Evolutionary conservation across 2,113 vertebrate species (phyloP), one percentile per base, ranked within the genome.

Genomic region (Ciconia maguari): DNA sequence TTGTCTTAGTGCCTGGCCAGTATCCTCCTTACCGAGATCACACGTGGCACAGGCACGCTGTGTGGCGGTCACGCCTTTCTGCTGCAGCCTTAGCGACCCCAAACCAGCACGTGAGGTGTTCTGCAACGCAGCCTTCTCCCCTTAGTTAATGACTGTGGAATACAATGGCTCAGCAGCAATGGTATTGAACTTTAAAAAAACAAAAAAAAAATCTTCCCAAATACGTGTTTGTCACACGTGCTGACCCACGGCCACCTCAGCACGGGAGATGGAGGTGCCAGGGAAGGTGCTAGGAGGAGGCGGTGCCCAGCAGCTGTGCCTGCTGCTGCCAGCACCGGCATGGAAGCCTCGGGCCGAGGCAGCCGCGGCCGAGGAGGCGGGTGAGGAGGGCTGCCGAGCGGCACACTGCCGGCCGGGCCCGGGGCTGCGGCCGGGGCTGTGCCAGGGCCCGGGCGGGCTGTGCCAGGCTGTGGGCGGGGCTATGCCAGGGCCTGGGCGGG

Each of bases 341-440:
- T 29, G 3, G 30, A 16, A 26, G 9, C 34, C 57, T 18, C 44
- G 16, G 20, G 12, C 34, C 32, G 10, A 13, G 34, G 41, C n/a
- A 41, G 27, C 27, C 22, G 13, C 6, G 19, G 38, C 30, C 5
- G 9, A 0, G 3, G 30, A 3, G 34, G 2, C 4, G 8, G 22
- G 11, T 41, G 58, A 32, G 51, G 36, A 17, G 15, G 19, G 27
- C 27, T 48, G 49, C 36, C 44, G 44, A 44, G 44, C 44, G 44
- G 44, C 44, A 16, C 16, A 13, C 44, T 44, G 44, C 16, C 17
- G 48, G 27, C 8, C 8, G 24, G 60, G 36, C 24, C 24, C 25
- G 18, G 48, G 58, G 54, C 26, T 48, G 46, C 20, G 36, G 64
- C 57, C 49, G 22, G 12, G 49, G 6, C 32, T 10, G 10, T 11